Evolutionary conservation across 2,888 invertebrate genomes (phyloP).

Genomic region (Tortricodes alternella): DNA sequence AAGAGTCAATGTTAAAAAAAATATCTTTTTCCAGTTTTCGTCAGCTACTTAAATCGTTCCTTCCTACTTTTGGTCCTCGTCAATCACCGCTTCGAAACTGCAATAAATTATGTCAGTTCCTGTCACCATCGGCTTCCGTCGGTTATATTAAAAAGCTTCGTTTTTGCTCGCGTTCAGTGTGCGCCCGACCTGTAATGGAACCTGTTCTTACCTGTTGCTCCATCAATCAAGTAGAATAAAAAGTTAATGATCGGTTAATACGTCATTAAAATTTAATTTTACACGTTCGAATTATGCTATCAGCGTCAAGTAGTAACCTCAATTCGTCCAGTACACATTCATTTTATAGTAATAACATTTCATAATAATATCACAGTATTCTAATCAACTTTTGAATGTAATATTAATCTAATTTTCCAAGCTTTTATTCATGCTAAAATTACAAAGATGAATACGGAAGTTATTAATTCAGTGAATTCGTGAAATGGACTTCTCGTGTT

Average conservation of each 20-base stretch:
- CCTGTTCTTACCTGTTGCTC: conserved; percentile 60
- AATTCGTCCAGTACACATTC: background rate
- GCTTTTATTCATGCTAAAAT: too few relatives aligned
- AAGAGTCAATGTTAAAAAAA: too few relatives aligned
- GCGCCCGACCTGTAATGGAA: conserved; percentile 39
- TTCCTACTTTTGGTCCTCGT: conserved; percentile 10
- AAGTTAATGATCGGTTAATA: conserved; percentile 64
- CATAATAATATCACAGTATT: background rate
- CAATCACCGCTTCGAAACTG: background rate
- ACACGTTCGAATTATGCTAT: conserved; percentile 33
- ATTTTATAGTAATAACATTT: background rate
- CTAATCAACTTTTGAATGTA: background rate
- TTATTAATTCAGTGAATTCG: conserved; percentile 1
- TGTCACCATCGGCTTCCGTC: conserved; percentile 1
- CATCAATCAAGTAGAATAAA: conserved; percentile 67
- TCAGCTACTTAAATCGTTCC: background rate
- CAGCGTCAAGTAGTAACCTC: background rate
- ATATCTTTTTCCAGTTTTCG: background rate
- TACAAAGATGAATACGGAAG: conserved; percentile 17
- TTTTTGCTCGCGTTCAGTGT: conserved; percentile 42
- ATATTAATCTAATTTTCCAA: too few relatives aligned
- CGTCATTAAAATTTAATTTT: conserved; percentile 51
- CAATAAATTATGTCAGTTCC: conserved; percentile 3
- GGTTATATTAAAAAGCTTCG: background rate
- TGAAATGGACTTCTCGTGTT: conserved; percentile 16